Conservation (phyloP, 2,113 vertebrate genomes). For the Zapornia atra region DNA sequence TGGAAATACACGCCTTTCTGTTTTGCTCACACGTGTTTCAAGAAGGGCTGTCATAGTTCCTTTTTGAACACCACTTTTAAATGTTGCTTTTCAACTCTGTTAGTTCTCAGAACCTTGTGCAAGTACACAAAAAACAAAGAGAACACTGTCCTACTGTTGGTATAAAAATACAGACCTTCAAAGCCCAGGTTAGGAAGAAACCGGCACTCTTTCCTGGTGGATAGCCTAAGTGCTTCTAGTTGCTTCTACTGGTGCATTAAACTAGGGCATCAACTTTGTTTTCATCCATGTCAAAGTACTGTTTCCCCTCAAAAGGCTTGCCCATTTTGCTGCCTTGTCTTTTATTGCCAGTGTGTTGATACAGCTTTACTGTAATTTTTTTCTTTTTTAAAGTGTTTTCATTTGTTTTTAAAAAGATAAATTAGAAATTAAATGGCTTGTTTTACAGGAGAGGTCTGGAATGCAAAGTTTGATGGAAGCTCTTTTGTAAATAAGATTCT, state of each 20-base stretch:
- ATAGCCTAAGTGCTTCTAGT: not conserved
- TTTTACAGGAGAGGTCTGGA: not conserved
- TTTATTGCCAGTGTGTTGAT: not conserved
- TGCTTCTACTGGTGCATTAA: not conserved
- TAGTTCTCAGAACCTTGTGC: not conserved
- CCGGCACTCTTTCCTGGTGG: not conserved
- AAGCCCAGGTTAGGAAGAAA: not conserved
- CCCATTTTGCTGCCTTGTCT: accelerated
- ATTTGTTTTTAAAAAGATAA: not conserved
- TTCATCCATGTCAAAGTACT: not conserved
- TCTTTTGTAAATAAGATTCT: not conserved
- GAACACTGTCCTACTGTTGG: not conserved
- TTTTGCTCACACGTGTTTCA: not conserved
- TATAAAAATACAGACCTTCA: accelerated
- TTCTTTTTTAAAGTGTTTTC: not conserved
- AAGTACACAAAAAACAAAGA: not conserved
- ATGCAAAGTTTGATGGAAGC: not conserved
- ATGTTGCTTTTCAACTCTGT: not conserved
- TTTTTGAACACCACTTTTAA: not conserved
- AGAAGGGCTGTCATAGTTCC: not conserved
- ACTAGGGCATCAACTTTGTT: not conserved
- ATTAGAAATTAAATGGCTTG: not conserved
- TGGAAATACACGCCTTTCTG: accelerated
- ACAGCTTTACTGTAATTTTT: not conserved
- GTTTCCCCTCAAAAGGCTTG: not conserved